Conservation (phyloP, 2,888 invertebrate genomes). For the Glaucopsyche alexis region DNA sequence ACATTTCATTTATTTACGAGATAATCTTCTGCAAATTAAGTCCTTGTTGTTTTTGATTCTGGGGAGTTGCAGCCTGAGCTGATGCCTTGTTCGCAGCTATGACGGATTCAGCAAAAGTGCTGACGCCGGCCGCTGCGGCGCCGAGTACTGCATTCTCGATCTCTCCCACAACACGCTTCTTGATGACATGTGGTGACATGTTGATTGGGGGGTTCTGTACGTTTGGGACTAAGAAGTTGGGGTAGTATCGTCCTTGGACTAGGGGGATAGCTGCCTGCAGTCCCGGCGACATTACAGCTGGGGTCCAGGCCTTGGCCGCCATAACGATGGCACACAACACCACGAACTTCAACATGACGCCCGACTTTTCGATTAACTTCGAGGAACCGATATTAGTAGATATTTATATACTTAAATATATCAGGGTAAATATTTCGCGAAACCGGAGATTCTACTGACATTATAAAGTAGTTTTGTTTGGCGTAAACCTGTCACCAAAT, state of each 20-base stretch:
- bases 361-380: neutral
- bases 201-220: neutral
- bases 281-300: neutral
- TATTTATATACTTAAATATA: neutral
- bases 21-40: neutral
- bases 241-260: neutral
- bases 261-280: neutral
- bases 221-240: neutral
- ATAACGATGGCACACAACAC: neutral
- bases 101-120: neutral
- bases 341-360: neutral
- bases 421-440: neutral
- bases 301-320: neutral
- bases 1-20: neutral
- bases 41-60: neutral
- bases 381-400: neutral
- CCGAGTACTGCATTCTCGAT: neutral
- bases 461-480: neutral
- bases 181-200: neutral
- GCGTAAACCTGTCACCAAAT: neutral
- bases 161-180: neutral
- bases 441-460: constrained; percentile 15
- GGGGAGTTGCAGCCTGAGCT: neutral
- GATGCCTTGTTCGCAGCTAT: neutral
- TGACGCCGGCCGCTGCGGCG: neutral